Base-by-base conservation (phyloP, 2,888 invertebrate genomes). In the Metacarcinus magister region DNA sequence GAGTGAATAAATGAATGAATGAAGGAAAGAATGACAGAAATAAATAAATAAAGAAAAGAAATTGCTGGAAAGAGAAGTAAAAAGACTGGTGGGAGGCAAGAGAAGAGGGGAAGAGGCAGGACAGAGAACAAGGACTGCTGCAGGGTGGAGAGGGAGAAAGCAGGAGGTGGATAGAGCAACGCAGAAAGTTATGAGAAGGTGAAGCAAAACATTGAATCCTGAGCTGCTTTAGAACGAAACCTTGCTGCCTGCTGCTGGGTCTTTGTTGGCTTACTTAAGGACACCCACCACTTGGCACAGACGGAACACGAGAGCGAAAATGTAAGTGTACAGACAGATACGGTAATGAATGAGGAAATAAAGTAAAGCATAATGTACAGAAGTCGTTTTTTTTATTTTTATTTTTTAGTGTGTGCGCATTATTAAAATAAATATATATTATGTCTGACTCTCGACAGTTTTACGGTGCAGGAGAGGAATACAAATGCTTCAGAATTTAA, bases 361-460 rank as follows among this genome's bases (percentile, higher is more conserved):
- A 67, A 23, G 23, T 23, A 67, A 67, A 67, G 54, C 54, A 16
- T 13, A 54, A 54, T 54, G 54, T 54, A 67, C n/a, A 23, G 10
- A 67, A 67, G 2, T 5, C 67, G 19, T 67, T 5, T 67, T 67
- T 67, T 67, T 67, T 16, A 1, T 1, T 67, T n/a, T 67, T 23
- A 23, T 67, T 67, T 2, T 67, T 67, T 2, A 5, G 7, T 10
- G 7, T 60, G 2, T 2, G 60, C 16, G 1, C 19, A 67, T 16
- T 54, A 54, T 13, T 13, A 54, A 7, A 54, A 54, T 13, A 54
- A 54, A 54, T 54, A 54, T 54, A 54, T 67, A 4, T 67, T 16
- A 67, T 23, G 67, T n/a, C 67, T 67, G 67, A 67, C 23, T 67
- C 67, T 67, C n/a, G 67, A 67, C 67, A 67, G 67, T 67, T 67